Evolutionary conservation across 2,113 vertebrate genomes (phyloP).

Genomic region (Sterrhoptilus dennistouni): DNA sequence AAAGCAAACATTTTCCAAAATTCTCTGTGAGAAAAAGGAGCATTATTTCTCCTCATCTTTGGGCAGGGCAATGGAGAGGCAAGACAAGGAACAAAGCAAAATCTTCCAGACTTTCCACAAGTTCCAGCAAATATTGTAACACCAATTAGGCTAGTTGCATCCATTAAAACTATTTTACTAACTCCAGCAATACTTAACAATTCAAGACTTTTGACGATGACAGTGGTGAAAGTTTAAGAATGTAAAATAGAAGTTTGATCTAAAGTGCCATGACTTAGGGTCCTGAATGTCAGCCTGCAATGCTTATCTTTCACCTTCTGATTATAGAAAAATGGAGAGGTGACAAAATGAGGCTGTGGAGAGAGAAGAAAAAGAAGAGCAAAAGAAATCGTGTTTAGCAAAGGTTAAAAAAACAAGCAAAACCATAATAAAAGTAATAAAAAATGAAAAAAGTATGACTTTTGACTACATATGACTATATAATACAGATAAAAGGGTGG

Average conservation of each 20-base stretch:
- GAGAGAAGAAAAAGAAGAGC: not conserved
- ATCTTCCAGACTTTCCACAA: not conserved
- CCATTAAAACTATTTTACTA: not conserved
- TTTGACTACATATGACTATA: not conserved
- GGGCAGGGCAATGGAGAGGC: accelerated
- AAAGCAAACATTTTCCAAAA: not conserved
- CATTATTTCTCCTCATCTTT: not conserved
- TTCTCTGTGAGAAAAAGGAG: not conserved
- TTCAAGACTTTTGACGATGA: not conserved
- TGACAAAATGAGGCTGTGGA: not conserved
- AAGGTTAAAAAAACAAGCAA: not conserved
- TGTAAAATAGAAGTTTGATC: not conserved
- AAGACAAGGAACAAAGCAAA: not conserved
- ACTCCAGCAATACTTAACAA: not conserved
- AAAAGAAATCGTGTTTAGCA: not conserved
- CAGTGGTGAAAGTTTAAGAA: not conserved
- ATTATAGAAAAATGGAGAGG: not conserved
- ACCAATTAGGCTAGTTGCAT: not conserved
- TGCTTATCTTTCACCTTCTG: not conserved
- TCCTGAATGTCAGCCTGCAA: not conserved
- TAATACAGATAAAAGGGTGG: not conserved
- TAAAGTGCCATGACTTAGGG: not conserved
- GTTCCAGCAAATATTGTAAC: not conserved
- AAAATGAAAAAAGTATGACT: not conserved
- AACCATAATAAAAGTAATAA: not conserved